phyloP scores from a whole-genome alignment of 2,888 invertebrate species.

The Bugula neritina region DNA sequence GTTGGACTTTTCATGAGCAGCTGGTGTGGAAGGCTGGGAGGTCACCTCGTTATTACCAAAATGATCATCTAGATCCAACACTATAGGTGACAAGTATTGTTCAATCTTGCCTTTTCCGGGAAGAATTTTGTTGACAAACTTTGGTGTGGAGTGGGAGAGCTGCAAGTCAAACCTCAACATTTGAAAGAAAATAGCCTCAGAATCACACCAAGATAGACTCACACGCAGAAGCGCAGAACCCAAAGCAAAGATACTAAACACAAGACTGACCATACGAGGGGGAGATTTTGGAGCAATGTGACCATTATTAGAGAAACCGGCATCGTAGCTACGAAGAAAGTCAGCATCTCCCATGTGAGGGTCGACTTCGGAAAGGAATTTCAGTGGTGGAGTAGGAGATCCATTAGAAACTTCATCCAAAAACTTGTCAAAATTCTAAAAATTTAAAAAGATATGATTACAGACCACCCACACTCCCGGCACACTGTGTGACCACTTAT shows the following conservation, averaged over 20 bases:
- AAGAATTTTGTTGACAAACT: background rate
- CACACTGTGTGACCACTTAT: too few relatives aligned
- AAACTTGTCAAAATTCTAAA: slow-evolving; percentile 17
- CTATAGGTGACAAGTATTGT: background rate
- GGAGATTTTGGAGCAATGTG: background rate
- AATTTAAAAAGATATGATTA: too few relatives aligned
- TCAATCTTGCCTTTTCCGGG: background rate
- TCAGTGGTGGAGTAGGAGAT: background rate
- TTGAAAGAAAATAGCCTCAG: too few relatives aligned
- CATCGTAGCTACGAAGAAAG: background rate
- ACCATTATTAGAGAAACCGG: background rate
- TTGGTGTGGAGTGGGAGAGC: slow-evolving; percentile 12
- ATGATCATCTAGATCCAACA: background rate
- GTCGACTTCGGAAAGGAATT: background rate
- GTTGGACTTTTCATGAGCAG: background rate
- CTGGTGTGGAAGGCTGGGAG: too few relatives aligned
- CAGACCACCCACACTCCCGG: too few relatives aligned
- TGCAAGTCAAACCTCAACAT: too few relatives aligned
- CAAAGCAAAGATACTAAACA: too few relatives aligned
- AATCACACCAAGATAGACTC: too few relatives aligned
- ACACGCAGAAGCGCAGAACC: too few relatives aligned
- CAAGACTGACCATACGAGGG: background rate
- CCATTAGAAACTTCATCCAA: background rate
- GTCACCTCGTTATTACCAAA: background rate
- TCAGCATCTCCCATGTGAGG: slow-evolving; percentile 1